A percentile compares a stretch with the other conserved stretches of the same genome.
These are phyloP conservation scores for Zoanthus gigantus DNA, from an alignment of 92 coral and sea anemone species.

Conservation along the genomic window DNA sequence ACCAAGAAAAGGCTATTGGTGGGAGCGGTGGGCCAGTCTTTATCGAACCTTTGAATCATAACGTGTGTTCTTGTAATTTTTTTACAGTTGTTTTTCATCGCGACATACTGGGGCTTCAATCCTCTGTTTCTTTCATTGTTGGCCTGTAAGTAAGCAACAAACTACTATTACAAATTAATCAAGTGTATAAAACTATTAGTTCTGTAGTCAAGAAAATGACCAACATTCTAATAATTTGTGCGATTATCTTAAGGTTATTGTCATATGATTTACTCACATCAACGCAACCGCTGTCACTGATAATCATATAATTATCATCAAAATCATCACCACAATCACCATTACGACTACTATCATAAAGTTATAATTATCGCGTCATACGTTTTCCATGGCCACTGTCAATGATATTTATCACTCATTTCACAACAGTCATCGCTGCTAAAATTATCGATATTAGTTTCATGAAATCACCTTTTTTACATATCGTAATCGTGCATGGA, in stretches of 20 bases:
- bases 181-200: neutral
- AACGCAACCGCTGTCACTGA: too few species aligned
- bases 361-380: too few species aligned
- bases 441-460: neutral
- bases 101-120: conserved; percentile 76
- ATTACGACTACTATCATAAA: neutral
- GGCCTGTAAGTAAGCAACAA: conserved; percentile 75
- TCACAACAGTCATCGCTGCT: neutral
- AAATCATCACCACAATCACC: neutral
- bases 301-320: neutral
- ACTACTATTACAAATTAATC: neutral
- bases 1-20: neutral
- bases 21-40: neutral
- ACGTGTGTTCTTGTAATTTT: neutral
- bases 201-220: neutral
- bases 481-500: too few species aligned
- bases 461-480: too few species aligned
- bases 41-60: neutral
- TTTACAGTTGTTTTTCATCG: conserved; percentile 76
- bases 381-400: neutral
- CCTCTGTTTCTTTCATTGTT: conserved; percentile 80
- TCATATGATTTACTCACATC: too few species aligned
- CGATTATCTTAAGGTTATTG: too few species aligned
- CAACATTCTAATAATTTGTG: neutral
- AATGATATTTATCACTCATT: neutral